Conservation (phyloP, 2,113 vertebrate genomes). For the Pungitius pungitius region DNA sequence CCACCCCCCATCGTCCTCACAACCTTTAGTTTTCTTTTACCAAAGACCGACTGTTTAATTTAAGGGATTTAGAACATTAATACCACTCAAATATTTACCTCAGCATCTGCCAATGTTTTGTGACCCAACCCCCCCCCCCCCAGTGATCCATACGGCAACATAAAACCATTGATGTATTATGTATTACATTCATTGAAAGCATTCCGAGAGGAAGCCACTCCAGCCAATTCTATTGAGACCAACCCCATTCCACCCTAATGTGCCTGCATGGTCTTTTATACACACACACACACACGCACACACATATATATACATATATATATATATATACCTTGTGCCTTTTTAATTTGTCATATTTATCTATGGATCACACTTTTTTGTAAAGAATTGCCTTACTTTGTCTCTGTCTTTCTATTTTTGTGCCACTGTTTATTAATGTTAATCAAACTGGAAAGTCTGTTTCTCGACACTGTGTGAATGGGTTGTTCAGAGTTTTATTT, state of each 20-base stretch:
- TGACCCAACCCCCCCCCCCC: conserved; percentile 13
- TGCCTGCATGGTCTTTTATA: conserved; percentile 76
- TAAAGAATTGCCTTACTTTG: conserved; percentile 76
- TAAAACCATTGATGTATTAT: neutral
- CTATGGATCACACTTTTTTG: conserved; percentile 65
- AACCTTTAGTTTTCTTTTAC: conserved; percentile 45
- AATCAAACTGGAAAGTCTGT: conserved; percentile 60
- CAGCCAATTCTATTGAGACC: conserved; percentile 51
- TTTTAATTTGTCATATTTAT: conserved; percentile 76
- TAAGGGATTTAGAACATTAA: conserved; percentile 37
- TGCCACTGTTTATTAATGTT: conserved; percentile 68
- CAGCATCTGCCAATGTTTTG: conserved; percentile 43
- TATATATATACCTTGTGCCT: conserved; percentile 76
- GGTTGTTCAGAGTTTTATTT: conserved; percentile 72
- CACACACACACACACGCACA: conserved; percentile 19
- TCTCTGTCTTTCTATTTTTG: conserved; percentile 74
- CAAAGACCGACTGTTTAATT: conserved; percentile 53
- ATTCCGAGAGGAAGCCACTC: conserved; percentile 27
- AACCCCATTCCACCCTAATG: conserved; percentile 69
- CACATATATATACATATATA: conserved; percentile 25
- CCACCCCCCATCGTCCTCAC: conserved; percentile 3
- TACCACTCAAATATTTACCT: conserved; percentile 60
- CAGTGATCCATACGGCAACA: conserved; percentile 2
- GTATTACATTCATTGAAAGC: neutral
- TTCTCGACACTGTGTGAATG: conserved; percentile 69